Percentiles rank a stretch among this genome's conserved stretches.
These are phyloP conservation scores for Erinaceus europaeus DNA, from an alignment of 2,113 vertebrate species.

Conservation along the genomic window DNA sequence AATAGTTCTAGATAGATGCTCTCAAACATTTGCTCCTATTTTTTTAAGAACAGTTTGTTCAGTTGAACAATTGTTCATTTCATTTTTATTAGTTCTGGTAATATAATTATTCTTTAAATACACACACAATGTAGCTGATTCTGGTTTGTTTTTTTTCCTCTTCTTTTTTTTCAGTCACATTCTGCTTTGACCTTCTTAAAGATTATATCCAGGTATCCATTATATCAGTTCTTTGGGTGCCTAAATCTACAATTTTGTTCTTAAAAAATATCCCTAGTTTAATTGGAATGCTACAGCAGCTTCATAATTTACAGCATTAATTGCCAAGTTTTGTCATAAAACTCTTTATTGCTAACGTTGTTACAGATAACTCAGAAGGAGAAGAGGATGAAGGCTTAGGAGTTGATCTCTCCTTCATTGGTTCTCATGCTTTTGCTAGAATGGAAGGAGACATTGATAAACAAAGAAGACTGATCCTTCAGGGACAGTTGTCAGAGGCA, in stretches of 20 bases:
- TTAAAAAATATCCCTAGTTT: neutral
- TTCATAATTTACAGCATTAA: neutral
- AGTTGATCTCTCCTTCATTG: constrained; percentile 91
- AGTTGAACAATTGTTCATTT: too few species aligned
- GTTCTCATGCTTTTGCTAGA: constrained; percentile 94
- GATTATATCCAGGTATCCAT: neutral
- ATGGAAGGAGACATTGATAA: constrained; percentile 99
- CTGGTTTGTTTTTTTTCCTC: too few species aligned
- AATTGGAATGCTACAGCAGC: neutral
- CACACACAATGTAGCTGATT: too few species aligned
- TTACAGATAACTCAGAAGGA: constrained; percentile 89
- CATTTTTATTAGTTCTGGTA: too few species aligned
- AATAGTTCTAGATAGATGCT: too few species aligned
- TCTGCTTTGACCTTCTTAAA: neutral
- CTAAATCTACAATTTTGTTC: neutral
- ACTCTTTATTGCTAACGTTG: constrained; percentile 22
- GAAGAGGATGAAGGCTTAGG: constrained; percentile 88
- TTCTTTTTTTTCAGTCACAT: too few species aligned
- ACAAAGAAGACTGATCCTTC: constrained; percentile 92
- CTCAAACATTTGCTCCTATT: too few species aligned
- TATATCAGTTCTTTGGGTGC: neutral
- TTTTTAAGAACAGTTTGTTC: too few species aligned
- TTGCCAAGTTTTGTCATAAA: neutral
- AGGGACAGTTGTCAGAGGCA: constrained; percentile 95
- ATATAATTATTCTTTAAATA: too few species aligned